These are phyloP conservation scores for Epiblema foenella DNA, from an alignment of 2,888 invertebrate genomes.

Conservation along the genomic window DNA sequence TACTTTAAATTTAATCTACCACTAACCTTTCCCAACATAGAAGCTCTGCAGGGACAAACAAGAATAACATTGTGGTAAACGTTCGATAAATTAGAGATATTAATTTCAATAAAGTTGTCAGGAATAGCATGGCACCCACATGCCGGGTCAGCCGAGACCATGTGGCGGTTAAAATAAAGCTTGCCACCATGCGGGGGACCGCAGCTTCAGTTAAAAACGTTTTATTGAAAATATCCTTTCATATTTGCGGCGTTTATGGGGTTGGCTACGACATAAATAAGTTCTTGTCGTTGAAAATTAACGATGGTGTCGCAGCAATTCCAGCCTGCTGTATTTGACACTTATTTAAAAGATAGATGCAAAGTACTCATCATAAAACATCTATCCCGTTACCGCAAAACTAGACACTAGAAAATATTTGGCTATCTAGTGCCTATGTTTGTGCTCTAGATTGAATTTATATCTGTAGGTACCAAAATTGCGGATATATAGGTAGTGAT, in stretches of 20 bases:
- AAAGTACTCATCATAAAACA: background rate
- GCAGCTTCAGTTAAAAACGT: conserved; percentile 43
- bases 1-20: background rate
- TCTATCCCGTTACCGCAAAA: too few relatives aligned
- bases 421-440: too few relatives aligned
- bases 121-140: conserved; percentile 45
- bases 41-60: conserved; percentile 24
- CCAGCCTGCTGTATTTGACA: background rate
- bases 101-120: conserved; percentile 42
- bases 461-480: too few relatives aligned
- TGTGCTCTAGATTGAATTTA: too few relatives aligned
- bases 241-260: conserved; percentile 38
- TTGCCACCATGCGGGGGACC: conserved; percentile 43
- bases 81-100: conserved; percentile 41
- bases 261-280: conserved; percentile 30
- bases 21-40: conserved; percentile 40
- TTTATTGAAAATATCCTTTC: conserved; percentile 42
- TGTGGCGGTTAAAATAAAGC: conserved; percentile 43
- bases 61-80: conserved; percentile 30
- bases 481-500: too few relatives aligned
- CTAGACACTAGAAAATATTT: too few relatives aligned
- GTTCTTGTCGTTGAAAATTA: conserved; percentile 8
- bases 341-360: background rate
- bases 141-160: conserved; percentile 29
- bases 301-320: background rate